These are phyloP conservation scores for Melanchra persicariae DNA, from an alignment of 2,888 invertebrate species.

Conservation along the genomic window DNA sequence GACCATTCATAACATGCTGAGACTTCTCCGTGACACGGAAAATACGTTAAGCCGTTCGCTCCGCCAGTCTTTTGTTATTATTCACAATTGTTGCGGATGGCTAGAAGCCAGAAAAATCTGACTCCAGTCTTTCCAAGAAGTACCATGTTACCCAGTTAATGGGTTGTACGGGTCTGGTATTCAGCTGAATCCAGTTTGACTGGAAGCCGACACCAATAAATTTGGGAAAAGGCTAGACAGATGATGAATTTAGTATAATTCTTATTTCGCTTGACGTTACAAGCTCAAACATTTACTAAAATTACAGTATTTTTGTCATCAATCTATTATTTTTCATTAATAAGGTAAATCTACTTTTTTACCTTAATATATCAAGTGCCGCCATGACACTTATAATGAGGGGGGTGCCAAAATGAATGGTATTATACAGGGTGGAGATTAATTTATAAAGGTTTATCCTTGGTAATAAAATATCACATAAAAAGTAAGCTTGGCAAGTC, in stretches of 20 bases:
- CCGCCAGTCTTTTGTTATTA: neutral
- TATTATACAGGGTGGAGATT: constrained; percentile 32
- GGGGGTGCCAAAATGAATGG: constrained; percentile 30
- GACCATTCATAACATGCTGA: too few species aligned
- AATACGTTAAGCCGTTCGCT: too few species aligned
- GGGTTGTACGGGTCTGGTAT: too few species aligned
- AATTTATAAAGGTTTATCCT: constrained; percentile 53
- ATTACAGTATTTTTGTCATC: neutral
- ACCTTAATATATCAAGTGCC: constrained; percentile 23
- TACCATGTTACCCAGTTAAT: too few species aligned
- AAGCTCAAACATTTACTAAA: neutral
- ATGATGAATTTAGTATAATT: neutral
- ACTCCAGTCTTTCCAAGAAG: too few species aligned
- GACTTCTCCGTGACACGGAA: too few species aligned
- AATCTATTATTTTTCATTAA: constrained; percentile 10
- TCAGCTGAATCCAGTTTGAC: too few species aligned
- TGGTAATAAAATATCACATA: constrained; percentile 51
- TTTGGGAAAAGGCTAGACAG: too few species aligned
- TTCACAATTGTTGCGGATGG: neutral
- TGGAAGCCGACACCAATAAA: too few species aligned
- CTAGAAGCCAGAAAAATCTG: neutral
- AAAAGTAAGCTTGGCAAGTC: constrained; percentile 45
- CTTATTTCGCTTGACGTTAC: neutral
- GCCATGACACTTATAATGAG: constrained; percentile 30
- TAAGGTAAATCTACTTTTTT: constrained; percentile 17